Evolutionary conservation across 2,888 invertebrate species (phyloP).

Genomic region (Limenitis camilla): DNA sequence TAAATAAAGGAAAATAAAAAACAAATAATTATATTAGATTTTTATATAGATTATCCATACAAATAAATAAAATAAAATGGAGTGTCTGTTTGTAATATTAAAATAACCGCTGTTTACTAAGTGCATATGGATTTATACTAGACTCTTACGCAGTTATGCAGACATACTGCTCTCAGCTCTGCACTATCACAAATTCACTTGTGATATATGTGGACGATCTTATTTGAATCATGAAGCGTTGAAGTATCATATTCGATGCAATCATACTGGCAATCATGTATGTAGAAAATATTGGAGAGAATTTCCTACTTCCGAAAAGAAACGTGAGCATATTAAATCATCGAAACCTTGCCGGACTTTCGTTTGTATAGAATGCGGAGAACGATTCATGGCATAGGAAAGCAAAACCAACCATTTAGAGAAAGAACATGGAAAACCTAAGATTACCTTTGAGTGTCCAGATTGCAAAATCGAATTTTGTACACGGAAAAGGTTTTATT

Average conservation of each 20-base stretch:
- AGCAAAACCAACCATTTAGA: conserved; percentile 48
- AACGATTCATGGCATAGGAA: conserved; percentile 58
- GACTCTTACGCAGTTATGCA: conserved; percentile 43
- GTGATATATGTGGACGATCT: conserved; percentile 54
- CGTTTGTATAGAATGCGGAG: conserved; percentile 48
- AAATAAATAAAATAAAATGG: too few relatives aligned
- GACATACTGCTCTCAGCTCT: conserved; percentile 56
- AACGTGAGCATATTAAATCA: conserved; percentile 40
- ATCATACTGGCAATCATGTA: conserved; percentile 42
- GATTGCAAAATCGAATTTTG: conserved; percentile 46
- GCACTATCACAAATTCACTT: conserved; percentile 53
- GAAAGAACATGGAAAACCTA: conserved; percentile 38
- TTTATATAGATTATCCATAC: too few relatives aligned
- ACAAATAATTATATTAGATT: too few relatives aligned
- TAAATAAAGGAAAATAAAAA: too few relatives aligned
- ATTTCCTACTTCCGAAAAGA: conserved; percentile 42
- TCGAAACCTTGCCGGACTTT: conserved; percentile 51
- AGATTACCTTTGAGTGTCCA: conserved; percentile 43
- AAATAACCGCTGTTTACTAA: too few relatives aligned
- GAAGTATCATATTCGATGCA: conserved; percentile 50
- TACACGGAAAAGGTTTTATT: conserved; percentile 45
- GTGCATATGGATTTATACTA: too few relatives aligned
- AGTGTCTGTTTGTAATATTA: too few relatives aligned
- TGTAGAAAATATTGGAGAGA: conserved; percentile 58
- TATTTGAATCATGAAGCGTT: conserved; percentile 51